Conservation (phyloP, 2,113 vertebrate genomes). For the Plestiodon gilberti region DNA sequence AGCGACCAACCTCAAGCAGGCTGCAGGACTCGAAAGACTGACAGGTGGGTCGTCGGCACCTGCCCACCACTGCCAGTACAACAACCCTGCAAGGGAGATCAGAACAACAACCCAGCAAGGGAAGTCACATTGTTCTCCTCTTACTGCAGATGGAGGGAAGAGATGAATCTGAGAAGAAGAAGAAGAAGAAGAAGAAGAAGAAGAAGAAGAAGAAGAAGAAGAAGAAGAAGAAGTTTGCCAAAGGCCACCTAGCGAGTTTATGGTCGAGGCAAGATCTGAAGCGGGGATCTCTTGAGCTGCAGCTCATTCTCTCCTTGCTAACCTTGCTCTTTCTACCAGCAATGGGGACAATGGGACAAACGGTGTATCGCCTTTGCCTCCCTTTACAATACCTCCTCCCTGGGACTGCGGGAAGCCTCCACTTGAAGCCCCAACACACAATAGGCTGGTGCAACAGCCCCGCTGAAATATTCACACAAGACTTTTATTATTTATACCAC, state of each 20-base stretch:
- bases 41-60: no score
- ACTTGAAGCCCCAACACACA: background rate
- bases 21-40: no score
- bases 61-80: no score
- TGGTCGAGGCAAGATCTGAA: background rate
- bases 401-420: fast-evolving
- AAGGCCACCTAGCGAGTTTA: background rate
- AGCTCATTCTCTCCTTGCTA: background rate
- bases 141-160: background rate
- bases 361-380: fast-evolving
- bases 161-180: no score
- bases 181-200: no score
- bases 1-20: no score
- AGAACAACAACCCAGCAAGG: no score
- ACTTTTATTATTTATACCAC: constrained; percentile 29
- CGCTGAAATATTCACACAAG: constrained; percentile 38
- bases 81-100: background rate
- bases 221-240: no score
- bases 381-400: background rate
- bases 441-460: constrained; percentile 1
- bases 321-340: background rate
- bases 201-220: no score
- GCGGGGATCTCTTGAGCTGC: background rate
- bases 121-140: no score
- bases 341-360: background rate